Conservation (phyloP, 2,797 vertebrate genomes). For the Jordanella pulchra region DNA sequence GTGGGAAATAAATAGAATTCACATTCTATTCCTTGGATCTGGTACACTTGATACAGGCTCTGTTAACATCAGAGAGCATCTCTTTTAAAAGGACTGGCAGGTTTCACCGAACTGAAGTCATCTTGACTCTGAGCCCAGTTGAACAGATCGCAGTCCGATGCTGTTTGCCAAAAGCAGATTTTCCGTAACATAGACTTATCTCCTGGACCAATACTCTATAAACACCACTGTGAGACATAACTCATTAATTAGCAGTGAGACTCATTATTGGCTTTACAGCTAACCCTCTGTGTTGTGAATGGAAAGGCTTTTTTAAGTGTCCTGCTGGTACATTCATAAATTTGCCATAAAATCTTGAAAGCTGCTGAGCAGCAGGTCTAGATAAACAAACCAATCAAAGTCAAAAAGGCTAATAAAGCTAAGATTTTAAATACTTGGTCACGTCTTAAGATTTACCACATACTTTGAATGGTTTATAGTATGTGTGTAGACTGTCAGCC, state of each 20-base stretch:
- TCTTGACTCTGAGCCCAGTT: conserved; percentile 53
- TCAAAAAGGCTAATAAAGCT: not conserved
- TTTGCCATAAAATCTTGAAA: conserved; percentile 40
- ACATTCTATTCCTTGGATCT: conserved; percentile 49
- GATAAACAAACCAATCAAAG: not conserved
- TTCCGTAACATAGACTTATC: conserved; percentile 47
- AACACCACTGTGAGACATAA: conserved; percentile 38
- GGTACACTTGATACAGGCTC: conserved; percentile 35
- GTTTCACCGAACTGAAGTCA: conserved; percentile 44
- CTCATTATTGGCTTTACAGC: conserved; percentile 41
- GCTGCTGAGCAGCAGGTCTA: conserved; percentile 19
- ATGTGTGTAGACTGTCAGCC: not conserved
- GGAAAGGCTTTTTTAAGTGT: conserved; percentile 31
- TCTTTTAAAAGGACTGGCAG: conserved; percentile 38
- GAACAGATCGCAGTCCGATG: conserved; percentile 49
- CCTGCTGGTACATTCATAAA: conserved; percentile 26
- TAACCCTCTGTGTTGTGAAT: conserved; percentile 46
- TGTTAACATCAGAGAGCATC: conserved; percentile 43
- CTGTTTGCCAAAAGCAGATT: conserved; percentile 43
- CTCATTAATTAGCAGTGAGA: conserved; percentile 55
- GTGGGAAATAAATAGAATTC: conserved; percentile 47
- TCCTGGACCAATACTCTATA: conserved; percentile 34
- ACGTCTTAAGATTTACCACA: too few relatives aligned
- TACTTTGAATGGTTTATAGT: too few relatives aligned
- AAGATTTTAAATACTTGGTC: not conserved